A percentile compares a stretch with the other conserved stretches of the same genome.
Conservation (phyloP, 2,797 vertebrate species). For the Heliangelus exortis region DNA sequence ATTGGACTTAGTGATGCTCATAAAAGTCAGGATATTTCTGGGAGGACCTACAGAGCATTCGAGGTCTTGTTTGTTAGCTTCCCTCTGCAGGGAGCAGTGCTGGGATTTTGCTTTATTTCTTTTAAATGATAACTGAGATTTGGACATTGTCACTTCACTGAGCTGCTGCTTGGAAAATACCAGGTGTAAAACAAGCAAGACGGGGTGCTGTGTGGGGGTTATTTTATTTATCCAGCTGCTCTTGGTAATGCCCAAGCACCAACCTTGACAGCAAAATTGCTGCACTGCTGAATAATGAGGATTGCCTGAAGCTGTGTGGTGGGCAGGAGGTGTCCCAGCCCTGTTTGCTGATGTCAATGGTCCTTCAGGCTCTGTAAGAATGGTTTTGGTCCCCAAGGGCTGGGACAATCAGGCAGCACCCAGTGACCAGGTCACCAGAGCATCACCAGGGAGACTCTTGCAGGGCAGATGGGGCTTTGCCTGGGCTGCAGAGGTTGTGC, state of each 20-base stretch:
- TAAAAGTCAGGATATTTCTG: not conserved
- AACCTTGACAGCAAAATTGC: not conserved
- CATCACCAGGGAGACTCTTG: not conserved
- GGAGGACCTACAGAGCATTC: not conserved
- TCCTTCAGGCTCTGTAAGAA: not conserved
- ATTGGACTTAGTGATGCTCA: not conserved
- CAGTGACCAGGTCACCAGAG: not conserved
- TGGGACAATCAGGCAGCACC: not conserved
- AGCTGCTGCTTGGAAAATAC: not conserved
- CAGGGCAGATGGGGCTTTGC: fast-evolving
- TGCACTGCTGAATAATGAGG: not conserved
- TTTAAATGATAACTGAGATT: not conserved
- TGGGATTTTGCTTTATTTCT: not conserved
- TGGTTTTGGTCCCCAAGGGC: not conserved
- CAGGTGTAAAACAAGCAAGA: not conserved
- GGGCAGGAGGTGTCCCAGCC: not conserved
- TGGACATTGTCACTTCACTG: not conserved
- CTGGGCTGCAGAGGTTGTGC: not conserved
- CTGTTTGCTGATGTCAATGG: fast-evolving
- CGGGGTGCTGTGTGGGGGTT: not conserved
- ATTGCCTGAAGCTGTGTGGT: not conserved
- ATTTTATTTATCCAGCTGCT: not conserved
- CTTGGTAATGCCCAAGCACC: not conserved
- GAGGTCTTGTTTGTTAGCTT: not conserved
- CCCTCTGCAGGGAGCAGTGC: not conserved